Evolutionary conservation across 2,113 vertebrate species (phyloP), one percentile per base, ranked within the genome.

Genomic region (Solenodon paradoxus): DNA sequence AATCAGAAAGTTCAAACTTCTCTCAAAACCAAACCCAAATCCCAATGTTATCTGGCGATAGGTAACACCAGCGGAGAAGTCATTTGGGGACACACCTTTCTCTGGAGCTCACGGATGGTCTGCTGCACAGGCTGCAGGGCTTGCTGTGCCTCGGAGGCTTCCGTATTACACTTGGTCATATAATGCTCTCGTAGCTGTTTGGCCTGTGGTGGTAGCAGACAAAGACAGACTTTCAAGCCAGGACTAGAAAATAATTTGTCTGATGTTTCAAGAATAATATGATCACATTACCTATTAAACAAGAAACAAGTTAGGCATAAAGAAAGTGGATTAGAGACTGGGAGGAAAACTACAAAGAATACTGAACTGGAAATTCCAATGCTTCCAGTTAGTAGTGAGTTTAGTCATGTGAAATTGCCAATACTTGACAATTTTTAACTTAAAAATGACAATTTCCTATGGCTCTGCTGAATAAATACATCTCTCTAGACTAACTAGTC

Each of bases 161-260:
- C 99, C 2, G 99, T 99, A 15, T 99, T 99, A 45, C 99, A 99
- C 96, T 99, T 99, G 95, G 98, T 99, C 99, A 99, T 99, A 92
- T 99, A 99, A 98, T 99, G 99, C 63, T 99, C 99, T 51, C 99
- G 98, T 42, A 99, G 99, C 72, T 99, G 99, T 96, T 99, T 99
- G 68, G 99, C 99, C 99, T 99, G 47, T 5, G 69, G 55, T 40
- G 8, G 96, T 0, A 72, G 7, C 89, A 90, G 57, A 69, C 47
- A 72, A 57, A 47, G 0, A 69, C 1, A 45, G 75, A 88, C 47
- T 35, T 82, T 85, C 35, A 90, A 9, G 88, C 4, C 13, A 55
- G 38, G 30, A 7, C 26, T 55, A 75, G 26, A 87, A 83, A 55
- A 75, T 42, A 91, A 72, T 16, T 38, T 30, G 10, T n/a, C 28